Evolutionary conservation across 2,113 vertebrate genomes (phyloP).

Genomic region (Pristiophorus japonicus): DNA sequence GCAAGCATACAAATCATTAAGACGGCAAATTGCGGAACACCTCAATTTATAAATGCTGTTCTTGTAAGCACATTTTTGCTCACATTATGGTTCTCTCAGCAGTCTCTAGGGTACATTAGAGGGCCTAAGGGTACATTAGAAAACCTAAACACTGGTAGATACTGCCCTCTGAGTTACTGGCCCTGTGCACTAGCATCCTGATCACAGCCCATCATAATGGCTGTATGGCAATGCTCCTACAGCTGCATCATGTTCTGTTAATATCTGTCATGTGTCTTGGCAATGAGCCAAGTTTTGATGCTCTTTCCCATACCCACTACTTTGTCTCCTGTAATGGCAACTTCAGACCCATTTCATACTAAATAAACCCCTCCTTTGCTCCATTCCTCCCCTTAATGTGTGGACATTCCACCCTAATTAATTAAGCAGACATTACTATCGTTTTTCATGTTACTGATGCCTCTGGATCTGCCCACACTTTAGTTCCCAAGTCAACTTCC

Average conservation of each 20-base stretch:
- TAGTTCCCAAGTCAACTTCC: constrained; percentile 50
- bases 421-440: constrained; percentile 60
- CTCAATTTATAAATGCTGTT: neutral
- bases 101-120: neutral
- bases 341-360: constrained; percentile 44
- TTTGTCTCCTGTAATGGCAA: constrained; percentile 51
- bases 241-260: constrained; percentile 69
- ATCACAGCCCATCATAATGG: constrained; percentile 40
- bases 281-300: constrained; percentile 48
- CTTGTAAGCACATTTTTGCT: neutral
- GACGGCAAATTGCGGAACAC: neutral
- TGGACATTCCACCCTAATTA: constrained; percentile 57
- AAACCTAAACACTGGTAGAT: neutral
- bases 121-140: neutral
- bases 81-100: neutral
- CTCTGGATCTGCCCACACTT: constrained; percentile 62
- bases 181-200: constrained; percentile 38
- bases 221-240: constrained; percentile 46
- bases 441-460: constrained; percentile 39
- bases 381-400: constrained; percentile 45
- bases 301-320: constrained; percentile 51
- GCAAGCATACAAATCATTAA: neutral
- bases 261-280: constrained; percentile 66
- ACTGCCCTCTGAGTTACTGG: neutral
- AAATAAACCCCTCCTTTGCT: constrained; percentile 47